Evolutionary conservation across 2,888 invertebrate species (phyloP).

Genomic region (Melolontha melolontha): DNA sequence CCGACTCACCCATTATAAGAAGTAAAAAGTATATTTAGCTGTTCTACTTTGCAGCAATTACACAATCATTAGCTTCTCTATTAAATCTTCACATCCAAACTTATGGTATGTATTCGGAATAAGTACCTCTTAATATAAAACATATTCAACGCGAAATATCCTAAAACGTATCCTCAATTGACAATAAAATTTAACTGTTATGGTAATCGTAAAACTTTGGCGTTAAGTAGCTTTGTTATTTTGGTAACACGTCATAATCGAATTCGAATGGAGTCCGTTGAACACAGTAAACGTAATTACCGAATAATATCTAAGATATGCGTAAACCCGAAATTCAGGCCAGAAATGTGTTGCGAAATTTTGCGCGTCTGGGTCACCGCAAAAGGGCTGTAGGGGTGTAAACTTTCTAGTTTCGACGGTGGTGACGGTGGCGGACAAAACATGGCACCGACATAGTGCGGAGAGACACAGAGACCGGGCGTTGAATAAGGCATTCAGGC

Average conservation of each 20-base stretch:
- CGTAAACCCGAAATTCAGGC: neutral
- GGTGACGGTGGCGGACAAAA: constrained; percentile 1
- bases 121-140: too few relatives aligned
- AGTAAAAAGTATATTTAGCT: too few relatives aligned
- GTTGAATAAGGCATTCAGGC: constrained; percentile 60
- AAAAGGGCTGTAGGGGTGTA: constrained; percentile 20
- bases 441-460: too few relatives aligned
- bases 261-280: constrained; percentile 25
- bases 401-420: constrained; percentile 12
- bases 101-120: too few relatives aligned
- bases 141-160: too few relatives aligned
- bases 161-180: too few relatives aligned
- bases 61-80: too few relatives aligned
- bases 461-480: constrained; percentile 31
- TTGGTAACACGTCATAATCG: constrained; percentile 30
- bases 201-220: constrained; percentile 16
- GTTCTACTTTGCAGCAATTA: too few relatives aligned
- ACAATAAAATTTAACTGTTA: constrained; percentile 19
- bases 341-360: constrained; percentile 29
- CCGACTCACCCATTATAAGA: too few relatives aligned
- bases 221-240: constrained; percentile 34
- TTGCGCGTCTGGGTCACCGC: constrained; percentile 25
- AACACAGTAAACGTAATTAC: constrained; percentile 17
- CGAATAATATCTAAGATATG: constrained; percentile 33
- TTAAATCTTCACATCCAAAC: too few relatives aligned